Evolutionary conservation across 2,113 vertebrate species (phyloP).

Genomic region (Saimiri boliviensis): DNA sequence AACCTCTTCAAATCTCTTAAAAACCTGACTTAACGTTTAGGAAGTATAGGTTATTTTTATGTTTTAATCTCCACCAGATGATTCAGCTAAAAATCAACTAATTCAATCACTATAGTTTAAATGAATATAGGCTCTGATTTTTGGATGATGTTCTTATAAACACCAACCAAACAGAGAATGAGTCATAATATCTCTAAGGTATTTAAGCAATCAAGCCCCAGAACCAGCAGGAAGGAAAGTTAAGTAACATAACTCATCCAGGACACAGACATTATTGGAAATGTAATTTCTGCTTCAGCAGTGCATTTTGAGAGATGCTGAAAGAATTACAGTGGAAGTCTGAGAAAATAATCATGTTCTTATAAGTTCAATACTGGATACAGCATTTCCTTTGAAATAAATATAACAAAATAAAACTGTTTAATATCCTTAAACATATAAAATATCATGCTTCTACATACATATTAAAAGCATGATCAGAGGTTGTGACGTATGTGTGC

Average conservation of each 20-base stretch:
- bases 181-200: slow-evolving; percentile 65
- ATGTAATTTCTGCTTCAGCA: not conserved
- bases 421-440: no score
- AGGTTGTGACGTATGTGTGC: fast-evolving
- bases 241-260: slow-evolving; percentile 18
- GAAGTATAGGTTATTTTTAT: slow-evolving; percentile 60
- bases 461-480: fast-evolving
- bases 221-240: slow-evolving; percentile 57
- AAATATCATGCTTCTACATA: fast-evolving
- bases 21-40: slow-evolving; percentile 9
- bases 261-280: slow-evolving; percentile 20
- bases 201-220: slow-evolving; percentile 57
- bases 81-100: slow-evolving; percentile 64
- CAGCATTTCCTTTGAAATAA: not conserved
- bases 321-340: not conserved
- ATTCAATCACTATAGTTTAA: slow-evolving; percentile 61
- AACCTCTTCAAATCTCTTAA: slow-evolving; percentile 48
- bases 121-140: slow-evolving; percentile 69
- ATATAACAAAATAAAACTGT: not conserved
- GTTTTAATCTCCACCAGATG: slow-evolving; percentile 42
- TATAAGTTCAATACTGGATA: not conserved
- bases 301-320: not conserved
- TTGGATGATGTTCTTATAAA: slow-evolving; percentile 58
- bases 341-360: not conserved
- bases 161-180: slow-evolving; percentile 41